Base-by-base conservation (phyloP, 2,888 invertebrate species). In the Cryptophagus acutangulus region DNA sequence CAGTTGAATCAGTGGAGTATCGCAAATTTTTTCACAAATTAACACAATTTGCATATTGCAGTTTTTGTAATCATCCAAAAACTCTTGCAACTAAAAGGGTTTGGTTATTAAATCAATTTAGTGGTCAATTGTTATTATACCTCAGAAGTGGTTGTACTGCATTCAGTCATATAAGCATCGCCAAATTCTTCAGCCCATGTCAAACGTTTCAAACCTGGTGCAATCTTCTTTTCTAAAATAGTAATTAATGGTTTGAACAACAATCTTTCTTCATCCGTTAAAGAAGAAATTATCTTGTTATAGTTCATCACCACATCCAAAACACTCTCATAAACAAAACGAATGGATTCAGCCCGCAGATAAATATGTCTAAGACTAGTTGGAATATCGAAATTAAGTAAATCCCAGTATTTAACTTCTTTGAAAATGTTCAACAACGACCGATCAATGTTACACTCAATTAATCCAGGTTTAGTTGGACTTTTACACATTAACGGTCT, bases 391-490 rank as follows among this genome's bases (percentile, higher is more conserved):
- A 81, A 77, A 4, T 76, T 74, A 15, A 90, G 62, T 36, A 78
- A 73, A 52, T 82, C 78, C 82, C 89, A 91, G 62, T 83, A 82
- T 41, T 74, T 70, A 0, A 83, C 81, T 67, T 91, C 87, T 45
- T 76, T 74, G 59, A 83, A 84, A 29, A 87, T 70, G 41, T 80
- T 79, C 57, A 87, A 61, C 37, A 87, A 70, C 26, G 73, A 72
- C 41, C 77, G 75, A 64, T 90, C 87, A 51, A 90, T 84, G 64
- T 91, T 90, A 62, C 83, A 83, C 62, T 87, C 84, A 45, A 91
- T 63, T 33, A 86, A 70, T 0, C 84, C 84, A 12, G 77, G 76
- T 38, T 77, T 74, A 2, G 71, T 70, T 12, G 67, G 62, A 59
- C 84, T 86, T 45, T 80, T 79, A 43, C 78, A 71, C 77, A 93